Evolutionary conservation across 1,140 invertebrate species (phyloP).

Genomic region (Hestina assimilis): DNA sequence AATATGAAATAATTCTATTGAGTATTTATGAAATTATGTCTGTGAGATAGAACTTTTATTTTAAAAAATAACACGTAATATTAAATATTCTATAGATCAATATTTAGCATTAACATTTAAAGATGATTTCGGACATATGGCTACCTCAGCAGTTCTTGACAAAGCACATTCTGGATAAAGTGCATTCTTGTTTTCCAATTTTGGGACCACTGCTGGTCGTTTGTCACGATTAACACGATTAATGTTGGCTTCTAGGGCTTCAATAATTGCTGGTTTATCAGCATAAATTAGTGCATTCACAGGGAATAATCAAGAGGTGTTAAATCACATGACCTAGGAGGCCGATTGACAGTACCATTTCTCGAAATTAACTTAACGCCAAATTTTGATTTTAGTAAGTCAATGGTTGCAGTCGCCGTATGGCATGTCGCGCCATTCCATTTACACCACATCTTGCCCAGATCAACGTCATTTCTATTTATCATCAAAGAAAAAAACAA

Average conservation of each 20-base stretch:
- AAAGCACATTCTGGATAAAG: conserved; percentile 12
- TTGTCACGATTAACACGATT: conserved; percentile 6
- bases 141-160: conserved; percentile 14
- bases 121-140: conserved; percentile 18
- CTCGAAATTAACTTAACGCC: neutral
- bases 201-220: too few species aligned
- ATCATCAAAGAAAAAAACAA: too few species aligned
- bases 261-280: conserved; percentile 20
- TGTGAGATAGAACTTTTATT: too few species aligned
- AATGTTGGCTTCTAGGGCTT: conserved; percentile 15
- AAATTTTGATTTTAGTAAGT: conserved; percentile 13
- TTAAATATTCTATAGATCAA: too few species aligned
- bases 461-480: neutral
- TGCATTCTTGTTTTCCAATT: neutral
- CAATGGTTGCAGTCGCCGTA: conserved; percentile 15
- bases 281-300: conserved; percentile 21
- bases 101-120: conserved; percentile 1
- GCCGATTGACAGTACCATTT: neutral
- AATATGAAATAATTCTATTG: too few species aligned
- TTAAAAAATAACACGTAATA: too few species aligned
- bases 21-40: too few species aligned
- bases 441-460: neutral
- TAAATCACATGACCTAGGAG: conserved; percentile 3
- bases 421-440: conserved; percentile 24
- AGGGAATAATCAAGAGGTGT: conserved; percentile 25